Conservation (phyloP, 2,888 invertebrate genomes). For the Ceraclea dissimilis region DNA sequence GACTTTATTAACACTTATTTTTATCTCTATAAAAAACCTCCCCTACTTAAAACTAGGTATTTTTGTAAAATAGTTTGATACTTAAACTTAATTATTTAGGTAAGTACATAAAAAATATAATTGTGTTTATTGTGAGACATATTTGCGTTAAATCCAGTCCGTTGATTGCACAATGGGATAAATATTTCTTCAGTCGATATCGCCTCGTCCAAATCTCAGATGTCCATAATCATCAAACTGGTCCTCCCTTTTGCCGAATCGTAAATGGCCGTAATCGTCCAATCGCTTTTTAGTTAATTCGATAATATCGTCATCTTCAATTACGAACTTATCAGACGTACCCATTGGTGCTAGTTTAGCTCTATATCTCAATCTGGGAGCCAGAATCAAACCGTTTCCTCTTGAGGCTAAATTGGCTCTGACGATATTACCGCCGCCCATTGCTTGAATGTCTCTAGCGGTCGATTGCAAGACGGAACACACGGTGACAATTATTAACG, state of each 20-base stretch:
- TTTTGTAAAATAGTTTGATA: too few species aligned
- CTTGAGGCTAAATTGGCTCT: conserved; percentile 26
- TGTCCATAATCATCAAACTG: conserved; percentile 70
- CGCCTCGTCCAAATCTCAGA: conserved; percentile 61
- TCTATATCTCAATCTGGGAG: conserved; percentile 28
- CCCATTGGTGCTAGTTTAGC: conserved; percentile 25
- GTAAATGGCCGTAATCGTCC: conserved; percentile 55
- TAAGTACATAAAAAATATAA: too few species aligned
- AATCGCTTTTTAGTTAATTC: conserved; percentile 45
- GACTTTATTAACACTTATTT: too few species aligned
- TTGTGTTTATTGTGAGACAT: too few species aligned
- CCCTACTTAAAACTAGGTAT: too few species aligned
- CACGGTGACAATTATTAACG: conserved; percentile 6
- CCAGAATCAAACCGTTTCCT: conserved; percentile 16
- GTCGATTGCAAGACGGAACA: conserved; percentile 6
- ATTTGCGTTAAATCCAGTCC: too few species aligned
- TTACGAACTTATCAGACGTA: conserved; percentile 30
- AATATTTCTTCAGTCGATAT: conserved; percentile 30
- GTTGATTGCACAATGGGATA: too few species aligned
- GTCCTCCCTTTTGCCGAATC: conserved; percentile 58
- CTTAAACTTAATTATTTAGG: too few species aligned
- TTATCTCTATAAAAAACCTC: too few species aligned
- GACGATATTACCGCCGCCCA: conserved; percentile 32
- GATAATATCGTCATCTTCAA: conserved; percentile 41
- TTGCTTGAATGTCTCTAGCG: conserved; percentile 12